A percentile compares a stretch with the other conserved stretches of the same genome.
Evolutionary conservation across 2,888 invertebrate genomes (phyloP).

Genomic region (Conistra vaccinii): DNA sequence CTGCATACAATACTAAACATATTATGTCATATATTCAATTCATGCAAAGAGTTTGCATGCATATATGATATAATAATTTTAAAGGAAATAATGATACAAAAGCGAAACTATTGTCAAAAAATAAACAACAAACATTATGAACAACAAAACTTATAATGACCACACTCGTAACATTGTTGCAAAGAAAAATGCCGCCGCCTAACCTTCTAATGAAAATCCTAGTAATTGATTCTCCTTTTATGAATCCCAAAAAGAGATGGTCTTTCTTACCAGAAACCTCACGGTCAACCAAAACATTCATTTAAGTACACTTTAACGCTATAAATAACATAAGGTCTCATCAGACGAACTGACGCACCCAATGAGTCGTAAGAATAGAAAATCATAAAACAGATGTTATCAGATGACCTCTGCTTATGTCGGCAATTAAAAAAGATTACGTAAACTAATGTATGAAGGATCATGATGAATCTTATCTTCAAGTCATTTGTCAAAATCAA

Average conservation of each 20-base stretch:
- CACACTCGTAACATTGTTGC: neutral
- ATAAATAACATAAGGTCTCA: conserved; percentile 40
- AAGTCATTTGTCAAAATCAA: conserved; percentile 50
- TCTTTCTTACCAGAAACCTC: conserved; percentile 15
- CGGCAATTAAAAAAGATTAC: conserved; percentile 59
- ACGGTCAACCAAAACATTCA: conserved; percentile 3
- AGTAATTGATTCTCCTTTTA: neutral
- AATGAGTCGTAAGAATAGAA: conserved; percentile 39
- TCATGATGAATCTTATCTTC: conserved; percentile 44
- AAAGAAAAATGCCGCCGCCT: neutral
- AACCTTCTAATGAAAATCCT: neutral
- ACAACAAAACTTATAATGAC: neutral
- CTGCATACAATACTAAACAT: neutral
- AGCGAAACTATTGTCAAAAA: neutral
- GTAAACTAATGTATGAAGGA: conserved; percentile 47
- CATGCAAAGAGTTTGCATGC: too few relatives aligned
- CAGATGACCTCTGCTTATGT: conserved; percentile 37
- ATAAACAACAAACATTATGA: neutral
- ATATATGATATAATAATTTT: too few relatives aligned
- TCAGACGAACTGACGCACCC: conserved; percentile 24
- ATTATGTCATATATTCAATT: neutral
- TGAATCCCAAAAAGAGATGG: neutral
- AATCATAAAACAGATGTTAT: conserved; percentile 46
- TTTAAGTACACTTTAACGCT: conserved; percentile 10
- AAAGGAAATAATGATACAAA: neutral